These are phyloP conservation scores for Gallinago undulata DNA, from an alignment of 2,113 vertebrate species.

Conservation along the genomic window DNA sequence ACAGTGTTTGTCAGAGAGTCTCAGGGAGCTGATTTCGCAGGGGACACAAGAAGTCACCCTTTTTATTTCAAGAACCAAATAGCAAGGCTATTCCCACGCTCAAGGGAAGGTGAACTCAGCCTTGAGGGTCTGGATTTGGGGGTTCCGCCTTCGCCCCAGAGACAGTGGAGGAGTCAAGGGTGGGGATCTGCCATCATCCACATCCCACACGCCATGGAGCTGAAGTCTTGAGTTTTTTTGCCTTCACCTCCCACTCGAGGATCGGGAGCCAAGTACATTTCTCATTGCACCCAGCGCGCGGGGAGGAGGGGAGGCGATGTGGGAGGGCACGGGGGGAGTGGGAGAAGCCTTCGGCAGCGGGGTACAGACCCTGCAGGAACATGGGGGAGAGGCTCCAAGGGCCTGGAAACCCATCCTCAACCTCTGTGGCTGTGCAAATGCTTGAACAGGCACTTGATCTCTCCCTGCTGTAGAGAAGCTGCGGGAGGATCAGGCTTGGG, in stretches of 20 bases:
- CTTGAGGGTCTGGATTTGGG: neutral
- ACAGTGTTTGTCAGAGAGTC: neutral
- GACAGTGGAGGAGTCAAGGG: slow-evolving; percentile 6
- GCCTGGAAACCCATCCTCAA: neutral
- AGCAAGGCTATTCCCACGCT: accelerated
- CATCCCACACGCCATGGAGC: neutral
- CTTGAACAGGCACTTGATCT: neutral
- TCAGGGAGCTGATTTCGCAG: neutral
- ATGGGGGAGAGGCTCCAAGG: neutral
- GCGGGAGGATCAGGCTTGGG: neutral
- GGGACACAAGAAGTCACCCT: neutral
- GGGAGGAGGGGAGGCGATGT: neutral
- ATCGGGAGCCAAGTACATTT: slow-evolving; percentile 50
- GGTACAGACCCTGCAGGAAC: neutral
- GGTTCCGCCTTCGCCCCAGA: neutral
- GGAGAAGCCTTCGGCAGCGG: neutral
- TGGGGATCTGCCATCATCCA: slow-evolving; percentile 35
- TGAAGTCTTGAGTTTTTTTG: slow-evolving; percentile 21
- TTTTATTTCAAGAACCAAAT: neutral
- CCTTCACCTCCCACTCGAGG: slow-evolving; percentile 53
- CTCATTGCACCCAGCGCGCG: neutral
- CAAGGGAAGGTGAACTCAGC: neutral
- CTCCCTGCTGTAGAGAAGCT: neutral
- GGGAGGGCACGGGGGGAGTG: neutral
- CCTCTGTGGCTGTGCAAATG: accelerated